Percentiles rank a stretch among this genome's conserved stretches.
These are phyloP conservation scores for rat (Rattus norvegicus) DNA, from an alignment of 2,113 vertebrate genomes.

Conservation along the genomic window GRCr8 NC_086020.1:130738501-130739000, in stretches of 20 bases:
- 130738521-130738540: neutral
- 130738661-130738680: neutral
- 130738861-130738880: neutral
- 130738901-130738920: neutral
- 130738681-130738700: neutral
- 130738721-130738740: neutral
- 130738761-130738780: neutral
- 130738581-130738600: neutral
- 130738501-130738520: neutral
- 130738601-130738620: neutral
- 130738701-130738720: neutral
- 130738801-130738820: neutral
- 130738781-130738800: neutral
- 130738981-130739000: neutral
- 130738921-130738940: neutral
- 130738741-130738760: neutral
- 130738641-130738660: neutral
- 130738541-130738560: neutral
- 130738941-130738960: neutral
- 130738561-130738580: neutral
- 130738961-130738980: neutral
- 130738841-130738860: neutral
- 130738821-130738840: neutral
- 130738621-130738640: neutral
- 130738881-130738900: neutral